A percentile compares a stretch with the other conserved stretches of the same genome.
phyloP scores from a whole-genome alignment of 2,113 vertebrate species.

The Platysteira castanea region DNA sequence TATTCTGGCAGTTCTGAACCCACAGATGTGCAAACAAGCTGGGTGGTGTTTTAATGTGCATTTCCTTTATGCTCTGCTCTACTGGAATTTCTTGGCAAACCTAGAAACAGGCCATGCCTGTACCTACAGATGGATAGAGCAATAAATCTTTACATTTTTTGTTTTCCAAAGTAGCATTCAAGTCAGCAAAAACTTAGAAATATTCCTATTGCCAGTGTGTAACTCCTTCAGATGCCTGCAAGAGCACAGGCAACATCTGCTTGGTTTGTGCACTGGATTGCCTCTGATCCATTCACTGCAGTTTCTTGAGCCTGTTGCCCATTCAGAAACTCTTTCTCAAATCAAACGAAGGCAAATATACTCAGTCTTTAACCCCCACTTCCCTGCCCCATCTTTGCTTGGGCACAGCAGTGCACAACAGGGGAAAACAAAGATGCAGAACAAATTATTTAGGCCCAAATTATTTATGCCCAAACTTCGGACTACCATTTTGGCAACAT shows the following conservation, averaged over 20 bases:
- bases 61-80: background rate
- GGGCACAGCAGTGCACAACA: background rate
- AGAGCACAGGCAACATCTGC: background rate
- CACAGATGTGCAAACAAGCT: background rate
- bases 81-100: background rate
- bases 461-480: background rate
- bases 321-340: background rate
- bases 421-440: background rate
- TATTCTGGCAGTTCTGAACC: background rate
- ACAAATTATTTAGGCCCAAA: background rate
- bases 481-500: background rate
- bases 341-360: background rate
- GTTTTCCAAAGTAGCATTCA: background rate
- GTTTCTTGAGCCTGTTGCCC: background rate
- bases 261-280: background rate
- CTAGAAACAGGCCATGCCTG: background rate
- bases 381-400: background rate
- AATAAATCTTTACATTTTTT: background rate
- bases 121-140: background rate
- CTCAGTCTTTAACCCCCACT: rapidly evolving
- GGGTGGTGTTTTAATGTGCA: background rate
- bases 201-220: background rate
- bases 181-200: background rate
- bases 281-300: background rate
- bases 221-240: background rate